phyloP scores from a whole-genome alignment of 1,140 invertebrate species.

The Episyrphus balteatus region DNA sequence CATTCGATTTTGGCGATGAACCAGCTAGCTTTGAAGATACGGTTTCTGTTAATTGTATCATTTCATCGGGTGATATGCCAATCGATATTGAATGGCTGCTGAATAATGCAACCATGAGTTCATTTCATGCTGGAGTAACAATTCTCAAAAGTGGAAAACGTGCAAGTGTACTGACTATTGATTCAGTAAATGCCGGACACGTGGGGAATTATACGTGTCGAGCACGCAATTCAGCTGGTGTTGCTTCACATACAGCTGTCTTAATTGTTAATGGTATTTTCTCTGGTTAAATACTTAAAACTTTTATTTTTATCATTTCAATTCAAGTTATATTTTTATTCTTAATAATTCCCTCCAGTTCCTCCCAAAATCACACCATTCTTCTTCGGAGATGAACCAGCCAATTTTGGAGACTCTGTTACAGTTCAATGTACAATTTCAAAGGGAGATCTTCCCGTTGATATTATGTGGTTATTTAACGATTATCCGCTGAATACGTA shows the following conservation, averaged over 20 bases:
- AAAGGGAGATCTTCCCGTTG: constrained; percentile 56
- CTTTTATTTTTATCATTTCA: constrained; percentile 1
- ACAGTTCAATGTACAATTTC: constrained; percentile 56
- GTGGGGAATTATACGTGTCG: constrained; percentile 55
- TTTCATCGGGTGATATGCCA: constrained; percentile 53
- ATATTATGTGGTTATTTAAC: constrained; percentile 56
- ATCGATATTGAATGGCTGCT: constrained; percentile 47
- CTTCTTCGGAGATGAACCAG: constrained; percentile 52
- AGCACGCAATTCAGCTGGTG: constrained; percentile 48
- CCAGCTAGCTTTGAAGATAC: constrained; percentile 51
- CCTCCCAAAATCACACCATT: constrained; percentile 56
- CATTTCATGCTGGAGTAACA: constrained; percentile 25
- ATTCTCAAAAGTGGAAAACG: constrained; percentile 39
- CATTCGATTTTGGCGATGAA: constrained; percentile 49
- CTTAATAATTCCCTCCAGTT: constrained; percentile 27
- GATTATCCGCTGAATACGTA: constrained; percentile 49
- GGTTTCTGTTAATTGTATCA: constrained; percentile 52
- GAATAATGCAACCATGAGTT: constrained; percentile 36
- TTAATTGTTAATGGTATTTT: constrained; percentile 45
- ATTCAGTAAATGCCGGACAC: constrained; percentile 47
- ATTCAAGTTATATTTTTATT: background rate
- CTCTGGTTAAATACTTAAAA: background rate
- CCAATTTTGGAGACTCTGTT: constrained; percentile 58
- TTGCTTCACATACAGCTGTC: constrained; percentile 40
- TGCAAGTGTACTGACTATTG: constrained; percentile 41